Evolutionary conservation across 2,797 vertebrate species (phyloP).

Genomic region (Danio tinwini): DNA sequence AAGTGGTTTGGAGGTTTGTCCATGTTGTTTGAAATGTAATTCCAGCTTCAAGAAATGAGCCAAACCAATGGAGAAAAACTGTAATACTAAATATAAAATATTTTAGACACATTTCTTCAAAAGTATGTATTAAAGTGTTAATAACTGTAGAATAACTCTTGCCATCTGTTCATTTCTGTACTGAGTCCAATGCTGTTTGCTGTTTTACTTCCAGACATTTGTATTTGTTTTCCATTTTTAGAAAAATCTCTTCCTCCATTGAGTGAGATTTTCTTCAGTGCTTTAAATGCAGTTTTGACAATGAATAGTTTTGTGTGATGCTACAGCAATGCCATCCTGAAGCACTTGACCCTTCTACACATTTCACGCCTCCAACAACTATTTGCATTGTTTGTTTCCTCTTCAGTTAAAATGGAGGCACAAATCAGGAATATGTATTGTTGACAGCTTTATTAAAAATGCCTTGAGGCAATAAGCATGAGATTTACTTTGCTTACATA

Average conservation of each 20-base stretch:
- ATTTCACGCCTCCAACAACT: not conserved
- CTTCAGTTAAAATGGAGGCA: not conserved
- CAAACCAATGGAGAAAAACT: too few species aligned
- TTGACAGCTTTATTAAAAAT: constrained; percentile 12
- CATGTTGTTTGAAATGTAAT: too few species aligned
- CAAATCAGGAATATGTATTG: not conserved
- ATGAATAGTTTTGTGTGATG: not conserved
- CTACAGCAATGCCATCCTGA: not conserved
- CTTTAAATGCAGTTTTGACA: not conserved
- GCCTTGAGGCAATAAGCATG: not conserved
- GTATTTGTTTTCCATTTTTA: constrained; percentile 8
- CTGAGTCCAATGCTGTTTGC: constrained; percentile 2
- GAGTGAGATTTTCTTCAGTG: not conserved
- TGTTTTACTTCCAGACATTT: constrained; percentile 3
- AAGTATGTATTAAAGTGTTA: too few species aligned
- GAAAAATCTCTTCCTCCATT: not conserved
- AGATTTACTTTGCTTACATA: not conserved
- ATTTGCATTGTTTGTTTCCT: not conserved
- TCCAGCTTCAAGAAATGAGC: too few species aligned
- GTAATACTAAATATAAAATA: not conserved
- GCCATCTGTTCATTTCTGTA: constrained; percentile 21
- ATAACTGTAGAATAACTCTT: not conserved
- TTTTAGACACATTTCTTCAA: too few species aligned
- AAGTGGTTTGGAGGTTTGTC: too few species aligned
- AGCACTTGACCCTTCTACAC: not conserved